Evolutionary conservation across 1,140 invertebrate genomes (phyloP).

Genomic region (Epicauta chinensis): DNA sequence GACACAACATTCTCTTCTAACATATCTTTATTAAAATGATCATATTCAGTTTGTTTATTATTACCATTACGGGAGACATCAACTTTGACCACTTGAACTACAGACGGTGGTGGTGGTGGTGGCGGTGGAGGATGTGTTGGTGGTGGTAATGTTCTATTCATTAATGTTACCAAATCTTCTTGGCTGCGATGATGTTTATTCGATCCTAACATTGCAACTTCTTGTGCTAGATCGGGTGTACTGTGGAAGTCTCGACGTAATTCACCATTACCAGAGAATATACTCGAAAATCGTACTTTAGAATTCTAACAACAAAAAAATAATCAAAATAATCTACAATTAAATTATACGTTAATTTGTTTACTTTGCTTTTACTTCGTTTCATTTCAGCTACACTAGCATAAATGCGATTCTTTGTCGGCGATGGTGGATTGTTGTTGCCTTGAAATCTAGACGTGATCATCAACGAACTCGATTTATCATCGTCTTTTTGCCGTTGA

Average conservation of each 20-base stretch:
- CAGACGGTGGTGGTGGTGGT: slow-evolving; percentile 63
- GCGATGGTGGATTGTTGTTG: slow-evolving; percentile 55
- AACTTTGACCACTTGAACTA: slow-evolving; percentile 68
- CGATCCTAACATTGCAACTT: slow-evolving; percentile 24
- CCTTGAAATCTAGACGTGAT: slow-evolving; percentile 67
- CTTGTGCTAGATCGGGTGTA: slow-evolving; percentile 70
- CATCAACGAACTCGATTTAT: slow-evolving; percentile 55
- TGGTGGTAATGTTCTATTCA: slow-evolving; percentile 54
- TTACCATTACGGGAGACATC: slow-evolving; percentile 48
- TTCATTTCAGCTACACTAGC: slow-evolving; percentile 95
- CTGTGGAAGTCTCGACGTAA: slow-evolving; percentile 82
- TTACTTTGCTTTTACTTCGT: slow-evolving; percentile 68
- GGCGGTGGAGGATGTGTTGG: slow-evolving; percentile 63
- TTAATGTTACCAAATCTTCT: slow-evolving; percentile 58
- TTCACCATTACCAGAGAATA: slow-evolving; percentile 46
- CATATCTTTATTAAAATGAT: slow-evolving; percentile 33
- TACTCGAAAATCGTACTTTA: slow-evolving; percentile 50
- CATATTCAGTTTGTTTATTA: slow-evolving; percentile 34
- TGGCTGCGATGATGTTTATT: slow-evolving; percentile 59
- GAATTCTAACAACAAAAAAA: slow-evolving; percentile 16
- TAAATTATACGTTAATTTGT: slow-evolving; percentile 15
- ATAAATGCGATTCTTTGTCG: slow-evolving; percentile 71
- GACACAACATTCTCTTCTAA: slow-evolving; percentile 55
- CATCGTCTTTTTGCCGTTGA: slow-evolving; percentile 63
- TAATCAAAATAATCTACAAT: not conserved